phyloP scores from a whole-genome alignment of 2,113 vertebrate genomes.

The Pollachius pollachius region DNA sequence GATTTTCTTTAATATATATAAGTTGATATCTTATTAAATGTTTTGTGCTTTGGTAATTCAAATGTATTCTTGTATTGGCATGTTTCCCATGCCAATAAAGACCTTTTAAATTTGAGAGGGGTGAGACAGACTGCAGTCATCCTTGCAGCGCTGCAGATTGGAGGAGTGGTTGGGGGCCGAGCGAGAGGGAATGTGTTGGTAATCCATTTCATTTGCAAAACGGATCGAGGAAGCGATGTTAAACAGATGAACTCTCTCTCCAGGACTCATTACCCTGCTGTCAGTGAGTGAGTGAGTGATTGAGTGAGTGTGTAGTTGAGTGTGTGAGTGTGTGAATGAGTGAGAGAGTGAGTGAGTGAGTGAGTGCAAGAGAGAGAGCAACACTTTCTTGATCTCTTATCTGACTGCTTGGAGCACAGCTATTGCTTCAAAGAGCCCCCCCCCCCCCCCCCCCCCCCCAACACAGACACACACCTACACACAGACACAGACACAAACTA shows the following conservation, averaged over 20 bases:
- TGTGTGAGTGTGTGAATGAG: not conserved
- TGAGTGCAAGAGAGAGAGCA: not conserved
- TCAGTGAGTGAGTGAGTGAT: constrained; percentile 23
- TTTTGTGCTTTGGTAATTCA: too few species aligned
- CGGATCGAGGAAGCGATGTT: constrained; percentile 47
- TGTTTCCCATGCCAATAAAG: too few species aligned
- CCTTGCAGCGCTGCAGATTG: constrained; percentile 43
- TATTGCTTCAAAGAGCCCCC: constrained; percentile 3
- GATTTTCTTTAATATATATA: too few species aligned
- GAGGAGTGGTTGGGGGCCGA: constrained; percentile 8
- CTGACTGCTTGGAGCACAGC: not conserved
- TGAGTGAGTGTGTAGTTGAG: not conserved
- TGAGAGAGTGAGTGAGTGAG: not conserved
- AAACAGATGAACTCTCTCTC: constrained; percentile 19
- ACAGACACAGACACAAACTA: too few species aligned
- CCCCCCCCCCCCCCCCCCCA: too few species aligned
- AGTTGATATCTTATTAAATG: too few species aligned
- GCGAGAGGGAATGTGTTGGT: too few species aligned
- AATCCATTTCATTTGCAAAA: constrained; percentile 23
- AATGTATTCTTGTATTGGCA: too few species aligned
- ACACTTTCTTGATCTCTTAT: too few species aligned
- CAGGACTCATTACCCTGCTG: constrained; percentile 43
- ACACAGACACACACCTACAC: too few species aligned
- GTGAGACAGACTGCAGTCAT: constrained; percentile 22
- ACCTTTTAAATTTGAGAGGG: too few species aligned